Percentiles rank a stretch among this genome's conserved stretches.
phyloP scores from a whole-genome alignment of 2,797 vertebrate genomes.

The Pseudocheirus occidentalis region DNA sequence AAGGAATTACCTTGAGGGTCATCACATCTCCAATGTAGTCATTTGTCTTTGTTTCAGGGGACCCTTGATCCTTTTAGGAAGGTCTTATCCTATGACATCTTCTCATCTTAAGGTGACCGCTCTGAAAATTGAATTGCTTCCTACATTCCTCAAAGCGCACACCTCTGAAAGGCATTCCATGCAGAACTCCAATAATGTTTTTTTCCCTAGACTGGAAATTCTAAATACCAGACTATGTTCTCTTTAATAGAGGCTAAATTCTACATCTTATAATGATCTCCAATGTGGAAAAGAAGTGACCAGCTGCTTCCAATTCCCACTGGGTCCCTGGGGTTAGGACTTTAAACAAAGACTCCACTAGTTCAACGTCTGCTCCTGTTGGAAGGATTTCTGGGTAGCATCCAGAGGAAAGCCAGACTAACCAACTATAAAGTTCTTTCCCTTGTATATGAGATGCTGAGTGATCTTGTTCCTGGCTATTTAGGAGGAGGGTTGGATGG shows the following conservation, averaged over 20 bases:
- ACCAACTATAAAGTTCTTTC: background rate
- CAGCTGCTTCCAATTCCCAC: accelerated
- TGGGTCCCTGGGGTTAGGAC: background rate
- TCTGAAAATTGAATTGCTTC: background rate
- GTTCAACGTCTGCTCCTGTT: background rate
- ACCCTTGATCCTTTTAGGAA: background rate
- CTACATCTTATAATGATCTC: background rate
- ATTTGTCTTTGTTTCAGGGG: background rate
- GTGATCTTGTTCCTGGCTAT: background rate
- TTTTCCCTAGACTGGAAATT: background rate
- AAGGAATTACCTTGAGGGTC: background rate
- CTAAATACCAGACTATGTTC: background rate
- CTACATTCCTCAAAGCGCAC: background rate
- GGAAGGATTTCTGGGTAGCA: background rate
- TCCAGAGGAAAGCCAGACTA: slow-evolving; percentile 15
- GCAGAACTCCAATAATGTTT: background rate
- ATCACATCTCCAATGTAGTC: background rate
- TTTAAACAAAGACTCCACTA: background rate
- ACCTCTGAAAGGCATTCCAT: background rate
- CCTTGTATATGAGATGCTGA: accelerated
- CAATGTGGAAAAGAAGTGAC: background rate
- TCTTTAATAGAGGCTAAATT: background rate
- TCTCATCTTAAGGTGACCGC: background rate
- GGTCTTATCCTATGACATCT: background rate
- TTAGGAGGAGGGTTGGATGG: background rate